Base-by-base conservation (phyloP, 2,888 invertebrate genomes). In the Troides helena region DNA sequence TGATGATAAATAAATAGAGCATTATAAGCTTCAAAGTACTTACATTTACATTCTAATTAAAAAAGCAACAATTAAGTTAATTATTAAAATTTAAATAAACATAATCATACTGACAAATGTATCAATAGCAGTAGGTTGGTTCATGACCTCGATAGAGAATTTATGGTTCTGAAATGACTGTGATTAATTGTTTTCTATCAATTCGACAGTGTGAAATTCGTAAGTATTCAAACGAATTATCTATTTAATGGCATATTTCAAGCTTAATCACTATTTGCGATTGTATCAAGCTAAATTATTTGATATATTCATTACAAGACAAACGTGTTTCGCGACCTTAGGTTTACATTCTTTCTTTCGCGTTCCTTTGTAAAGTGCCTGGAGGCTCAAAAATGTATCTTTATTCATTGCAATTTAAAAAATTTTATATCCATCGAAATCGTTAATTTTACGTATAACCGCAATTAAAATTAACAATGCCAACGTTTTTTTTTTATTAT, bases 191-290 rank as follows among this genome's bases (percentile, higher is more conserved):
- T 43, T 21, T 65, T 23, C 23, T 43, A 58, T 18, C 1, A 17
- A 65, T 65, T 59, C 58, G 65, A 25, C 59, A 65, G 30, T 59
- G 50, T 59, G 65, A 65, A 65, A 65, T 65, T 25, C 58, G 8
- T 65, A 23, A 58, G 58, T 59, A 65, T 43, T 43, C 65, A 58
- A 65, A 23, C 46, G 21, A 25, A 25, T 58, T 65, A 65, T 58
- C 65, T 58, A 25, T 65, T 58, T 39, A 65, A 65, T 65, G 46
- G 46, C 25, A n/a, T 2, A 65, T 58, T 46, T 46, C 59, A 59
- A 65, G 59, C 57, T 59, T 18, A 65, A 50, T 59, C 46, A 46
- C 46, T 59, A 18, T 57, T 50, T 43, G 59, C 12, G 12, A 63
- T 58, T 23, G 57, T 58, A 23, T 4, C 57, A 14, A 58, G 4